Percentiles rank a stretch among this genome's conserved stretches.
phyloP scores from a whole-genome alignment of 2,113 vertebrate species.

The Octodon degus region DNA sequence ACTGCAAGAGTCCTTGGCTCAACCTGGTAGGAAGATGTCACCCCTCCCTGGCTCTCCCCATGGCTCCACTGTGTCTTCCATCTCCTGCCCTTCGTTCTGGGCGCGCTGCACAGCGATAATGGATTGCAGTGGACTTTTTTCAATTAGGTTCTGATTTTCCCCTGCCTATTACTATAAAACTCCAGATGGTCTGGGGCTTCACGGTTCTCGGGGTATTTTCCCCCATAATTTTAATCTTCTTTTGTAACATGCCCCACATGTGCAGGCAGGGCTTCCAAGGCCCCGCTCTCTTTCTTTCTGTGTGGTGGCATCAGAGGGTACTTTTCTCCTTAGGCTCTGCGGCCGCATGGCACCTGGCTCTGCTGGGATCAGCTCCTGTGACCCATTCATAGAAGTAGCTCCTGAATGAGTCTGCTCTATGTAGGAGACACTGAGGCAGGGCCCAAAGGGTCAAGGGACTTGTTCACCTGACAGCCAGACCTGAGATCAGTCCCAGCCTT shows the following conservation, averaged over 20 bases:
- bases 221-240: slow-evolving; percentile 88
- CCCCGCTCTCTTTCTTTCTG: slow-evolving; percentile 58
- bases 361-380: background rate
- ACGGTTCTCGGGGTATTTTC: slow-evolving; percentile 88
- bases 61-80: slow-evolving; percentile 81
- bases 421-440: background rate
- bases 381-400: background rate
- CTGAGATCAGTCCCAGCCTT: background rate
- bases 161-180: slow-evolving; percentile 87
- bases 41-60: slow-evolving; percentile 21
- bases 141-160: slow-evolving; percentile 87
- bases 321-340: background rate
- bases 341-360: background rate
- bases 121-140: slow-evolving; percentile 86
- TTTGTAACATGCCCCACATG: slow-evolving; percentile 87
- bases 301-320: background rate
- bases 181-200: slow-evolving; percentile 89
- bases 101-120: slow-evolving; percentile 83
- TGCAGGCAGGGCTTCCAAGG: slow-evolving; percentile 85
- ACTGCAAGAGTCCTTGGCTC: background rate
- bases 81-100: slow-evolving; percentile 83
- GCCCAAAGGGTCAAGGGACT: background rate
- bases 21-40: slow-evolving; percentile 76
- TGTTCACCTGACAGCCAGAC: background rate
- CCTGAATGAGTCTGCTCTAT: background rate